Evolutionary conservation across 2,888 invertebrate genomes (phyloP), one percentile per base, ranked within the genome.

Genomic region (Plagodis pulveraria): DNA sequence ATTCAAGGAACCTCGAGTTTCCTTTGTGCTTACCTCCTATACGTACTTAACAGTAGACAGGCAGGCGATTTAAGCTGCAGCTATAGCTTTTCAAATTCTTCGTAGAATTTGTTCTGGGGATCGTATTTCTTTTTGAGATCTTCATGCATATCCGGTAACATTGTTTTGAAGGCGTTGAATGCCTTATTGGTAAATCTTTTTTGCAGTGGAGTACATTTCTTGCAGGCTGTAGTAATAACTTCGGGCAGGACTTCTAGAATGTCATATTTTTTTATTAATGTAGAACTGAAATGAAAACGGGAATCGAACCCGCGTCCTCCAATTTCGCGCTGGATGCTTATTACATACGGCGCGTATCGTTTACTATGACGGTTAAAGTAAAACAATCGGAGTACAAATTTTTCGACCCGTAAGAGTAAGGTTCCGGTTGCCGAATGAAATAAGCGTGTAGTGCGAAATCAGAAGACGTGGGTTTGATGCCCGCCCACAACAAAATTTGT

Each of bases 91-190:
- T 95, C 78, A 56, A 87, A 87, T 22, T 62, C 69, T 40, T 75
- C 78, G 63, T 78, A 85, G 67, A 84, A 96, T 66, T 91, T 81
- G 38, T 94, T 94, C 5, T 93, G 87, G 5, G 95, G 95, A 78
- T 97, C 96, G 75, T 94, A 95, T 84, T 95, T 96, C 44, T 79
- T 89, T 76, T 94, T 93, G 38, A 97, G 84, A 61, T 93, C 87
- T 0, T 90, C 92, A 93, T 95, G 95, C 75, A 93, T 86, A 0
- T 94, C 91, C 0, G 94, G 94, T 71, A 95, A 94, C 50, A 94
- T 88, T 49, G 93, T 92, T 59, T 94, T 94, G 70, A 96, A 91
- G 62, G 91, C 94, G 47, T 93, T 91, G 62, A 96, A 93, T 0
- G 96, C 94, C 78, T 94, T 95, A 70, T 76, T 71, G 0, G 83